A percentile compares a stretch with the other conserved stretches of the same genome.
Evolutionary conservation across 2,888 invertebrate species (phyloP).

Genomic region (Drosophila rubida): DNA sequence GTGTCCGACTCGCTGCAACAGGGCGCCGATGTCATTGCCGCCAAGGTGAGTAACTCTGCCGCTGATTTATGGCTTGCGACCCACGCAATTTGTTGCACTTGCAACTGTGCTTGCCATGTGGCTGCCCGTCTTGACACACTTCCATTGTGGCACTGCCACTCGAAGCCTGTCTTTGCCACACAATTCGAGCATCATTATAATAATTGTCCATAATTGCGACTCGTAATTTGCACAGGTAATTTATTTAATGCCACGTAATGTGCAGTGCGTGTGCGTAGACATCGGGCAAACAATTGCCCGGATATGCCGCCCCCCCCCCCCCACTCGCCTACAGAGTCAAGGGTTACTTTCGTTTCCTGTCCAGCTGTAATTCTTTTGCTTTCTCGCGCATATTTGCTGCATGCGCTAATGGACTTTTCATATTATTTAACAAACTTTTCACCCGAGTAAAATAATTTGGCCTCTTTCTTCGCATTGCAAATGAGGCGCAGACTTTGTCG

Average conservation of each 20-base stretch:
- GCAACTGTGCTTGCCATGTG: slow-evolving; percentile 18
- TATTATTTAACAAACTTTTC: not conserved
- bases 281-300: slow-evolving; percentile 43
- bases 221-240: slow-evolving; percentile 67
- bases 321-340: too few relatives aligned
- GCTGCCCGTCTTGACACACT: slow-evolving; percentile 29
- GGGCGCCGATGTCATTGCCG: slow-evolving; percentile 93
- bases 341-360: not conserved
- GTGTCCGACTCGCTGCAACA: slow-evolving; percentile 95
- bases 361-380: not conserved
- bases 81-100: slow-evolving; percentile 58
- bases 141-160: not conserved
- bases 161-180: slow-evolving; percentile 16
- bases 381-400: not conserved
- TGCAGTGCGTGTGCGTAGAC: slow-evolving; percentile 41
- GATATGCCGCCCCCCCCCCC: too few relatives aligned
- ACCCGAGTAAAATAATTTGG: too few relatives aligned
- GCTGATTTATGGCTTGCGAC: slow-evolving; percentile 63
- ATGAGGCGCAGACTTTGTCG: too few relatives aligned
- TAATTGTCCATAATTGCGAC: slow-evolving; percentile 64
- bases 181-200: slow-evolving; percentile 67
- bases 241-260: slow-evolving; percentile 52
- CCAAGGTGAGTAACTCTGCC: slow-evolving; percentile 88
- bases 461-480: too few relatives aligned
- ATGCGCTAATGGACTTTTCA: not conserved